Evolutionary conservation across 2,888 invertebrate species (phyloP).

Genomic region (Oxycera nigricornis): DNA sequence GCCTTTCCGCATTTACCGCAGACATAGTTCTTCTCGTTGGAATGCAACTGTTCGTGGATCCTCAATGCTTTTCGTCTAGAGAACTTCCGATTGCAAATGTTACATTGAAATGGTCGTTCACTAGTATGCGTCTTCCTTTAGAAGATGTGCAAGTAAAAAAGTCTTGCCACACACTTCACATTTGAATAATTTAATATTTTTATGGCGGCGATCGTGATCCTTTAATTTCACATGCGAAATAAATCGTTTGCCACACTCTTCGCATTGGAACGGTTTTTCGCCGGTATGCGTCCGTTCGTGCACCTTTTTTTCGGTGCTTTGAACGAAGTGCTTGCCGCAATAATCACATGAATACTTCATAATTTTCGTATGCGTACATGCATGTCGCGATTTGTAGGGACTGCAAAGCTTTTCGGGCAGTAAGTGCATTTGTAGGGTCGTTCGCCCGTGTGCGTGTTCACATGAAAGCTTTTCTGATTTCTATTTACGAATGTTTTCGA

Average conservation of each 20-base stretch:
- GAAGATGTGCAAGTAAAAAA: slow-evolving; percentile 54
- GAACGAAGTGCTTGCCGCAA: slow-evolving; percentile 54
- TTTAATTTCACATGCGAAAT: slow-evolving; percentile 54
- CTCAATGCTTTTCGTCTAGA: slow-evolving; percentile 55
- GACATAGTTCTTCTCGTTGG: slow-evolving; percentile 56
- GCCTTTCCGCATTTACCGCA: slow-evolving; percentile 56
- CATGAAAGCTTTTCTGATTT: background rate
- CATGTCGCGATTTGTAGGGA: background rate
- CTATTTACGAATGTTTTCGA: background rate
- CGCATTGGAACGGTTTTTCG: slow-evolving; percentile 55
- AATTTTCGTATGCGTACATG: slow-evolving; percentile 16
- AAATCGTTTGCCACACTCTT: slow-evolving; percentile 55
- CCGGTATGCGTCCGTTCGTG: slow-evolving; percentile 53
- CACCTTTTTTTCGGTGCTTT: slow-evolving; percentile 52
- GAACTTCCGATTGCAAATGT: slow-evolving; percentile 54
- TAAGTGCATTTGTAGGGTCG: slow-evolving; percentile 4
- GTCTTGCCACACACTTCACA: slow-evolving; percentile 53
- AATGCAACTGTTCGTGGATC: slow-evolving; percentile 55
- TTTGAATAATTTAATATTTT: slow-evolving; percentile 54
- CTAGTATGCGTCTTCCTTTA: slow-evolving; percentile 56
- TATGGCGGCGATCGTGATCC: slow-evolving; percentile 54
- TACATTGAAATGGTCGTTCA: slow-evolving; percentile 50
- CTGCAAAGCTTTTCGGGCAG: slow-evolving; percentile 34
- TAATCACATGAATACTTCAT: slow-evolving; percentile 13
- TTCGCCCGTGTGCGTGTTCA: background rate